phyloP scores from a whole-genome alignment of 2,113 vertebrate genomes.

The Tauraco erythrolophus region DNA sequence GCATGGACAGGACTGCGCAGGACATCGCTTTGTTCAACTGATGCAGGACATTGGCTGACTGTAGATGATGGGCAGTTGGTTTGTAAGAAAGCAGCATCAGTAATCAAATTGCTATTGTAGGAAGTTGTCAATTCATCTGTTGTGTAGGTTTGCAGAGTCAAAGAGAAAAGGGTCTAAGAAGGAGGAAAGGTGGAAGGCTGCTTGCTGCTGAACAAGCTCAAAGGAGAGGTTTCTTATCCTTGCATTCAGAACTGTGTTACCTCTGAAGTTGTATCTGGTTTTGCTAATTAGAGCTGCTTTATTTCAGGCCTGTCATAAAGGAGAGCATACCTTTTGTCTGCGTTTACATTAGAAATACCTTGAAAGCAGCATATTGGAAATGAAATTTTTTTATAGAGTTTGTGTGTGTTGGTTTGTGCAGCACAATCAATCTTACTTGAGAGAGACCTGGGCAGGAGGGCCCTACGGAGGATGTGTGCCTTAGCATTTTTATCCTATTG shows the following conservation, averaged over 20 bases:
- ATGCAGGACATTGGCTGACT: slow-evolving; percentile 21
- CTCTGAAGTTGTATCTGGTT: neutral
- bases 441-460: neutral
- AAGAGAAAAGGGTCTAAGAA: neutral
- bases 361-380: neutral
- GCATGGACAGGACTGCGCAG: neutral
- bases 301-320: slow-evolving; percentile 52
- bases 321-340: slow-evolving; percentile 45
- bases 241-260: neutral
- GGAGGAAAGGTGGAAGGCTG: neutral
- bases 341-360: slow-evolving; percentile 50
- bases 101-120: slow-evolving; percentile 64
- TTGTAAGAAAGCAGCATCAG: slow-evolving; percentile 63
- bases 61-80: neutral
- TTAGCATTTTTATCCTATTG: neutral
- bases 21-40: slow-evolving; percentile 11
- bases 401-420: neutral
- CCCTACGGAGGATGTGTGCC: neutral
- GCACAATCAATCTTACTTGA: neutral
- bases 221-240: neutral
- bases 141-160: slow-evolving; percentile 36
- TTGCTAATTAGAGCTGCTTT: slow-evolving; percentile 65
- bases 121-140: neutral
- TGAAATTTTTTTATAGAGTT: neutral
- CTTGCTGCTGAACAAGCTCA: neutral